phyloP scores from a whole-genome alignment of 2,888 invertebrate species.

The Augiades crinisus region DNA sequence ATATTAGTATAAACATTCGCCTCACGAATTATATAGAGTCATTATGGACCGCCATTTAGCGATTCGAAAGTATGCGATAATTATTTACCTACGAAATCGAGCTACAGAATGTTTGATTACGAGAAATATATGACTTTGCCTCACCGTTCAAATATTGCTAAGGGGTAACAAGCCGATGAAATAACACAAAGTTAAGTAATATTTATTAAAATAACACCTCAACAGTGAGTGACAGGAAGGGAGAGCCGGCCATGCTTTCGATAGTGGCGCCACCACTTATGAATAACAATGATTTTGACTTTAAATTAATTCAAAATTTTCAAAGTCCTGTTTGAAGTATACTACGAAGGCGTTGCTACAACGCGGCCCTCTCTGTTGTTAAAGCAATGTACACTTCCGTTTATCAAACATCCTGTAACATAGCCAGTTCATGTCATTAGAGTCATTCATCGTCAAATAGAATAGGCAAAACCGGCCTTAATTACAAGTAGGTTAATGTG shows the following conservation, averaged over 20 bases:
- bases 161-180: slow-evolving; percentile 39
- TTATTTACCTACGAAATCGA: slow-evolving; percentile 41
- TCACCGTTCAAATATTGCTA: slow-evolving; percentile 28
- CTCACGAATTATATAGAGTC: slow-evolving; percentile 59
- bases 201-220: slow-evolving; percentile 39
- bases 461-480: slow-evolving; percentile 77
- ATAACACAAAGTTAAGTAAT: slow-evolving; percentile 15
- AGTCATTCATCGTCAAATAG: slow-evolving; percentile 61
- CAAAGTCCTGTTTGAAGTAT: no score
- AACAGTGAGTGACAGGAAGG: no score
- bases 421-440: slow-evolving; percentile 47
- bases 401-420: slow-evolving; percentile 74
- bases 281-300: no score
- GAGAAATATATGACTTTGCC: slow-evolving; percentile 31
- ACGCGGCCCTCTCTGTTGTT: slow-evolving; percentile 28
- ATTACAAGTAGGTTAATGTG: slow-evolving; percentile 53
- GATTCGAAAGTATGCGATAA: slow-evolving; percentile 48
- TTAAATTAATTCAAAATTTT: no score
- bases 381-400: slow-evolving; percentile 37
- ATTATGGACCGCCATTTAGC: slow-evolving; percentile 44
- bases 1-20: slow-evolving; percentile 61
- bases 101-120: slow-evolving; percentile 72
- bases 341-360: no score
- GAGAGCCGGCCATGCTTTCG: no score
- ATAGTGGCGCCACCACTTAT: no score